A percentile compares a stretch with the other conserved stretches of the same genome.
phyloP scores from a whole-genome alignment of 2,113 vertebrate genomes.

The Melanerpes formicivorus region DNA sequence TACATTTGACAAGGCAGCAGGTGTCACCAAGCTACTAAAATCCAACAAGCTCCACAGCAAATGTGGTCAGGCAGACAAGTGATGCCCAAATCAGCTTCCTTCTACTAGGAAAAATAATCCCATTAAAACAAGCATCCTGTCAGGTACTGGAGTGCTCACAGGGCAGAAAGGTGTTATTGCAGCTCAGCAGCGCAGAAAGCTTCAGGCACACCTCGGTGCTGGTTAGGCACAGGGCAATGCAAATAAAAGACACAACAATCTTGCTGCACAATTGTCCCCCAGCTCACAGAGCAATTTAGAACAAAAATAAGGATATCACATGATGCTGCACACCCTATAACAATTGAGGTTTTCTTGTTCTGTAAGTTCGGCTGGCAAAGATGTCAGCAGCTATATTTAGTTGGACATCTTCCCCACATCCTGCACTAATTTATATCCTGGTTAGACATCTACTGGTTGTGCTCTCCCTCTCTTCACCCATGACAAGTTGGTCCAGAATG shows the following conservation, averaged over 20 bases:
- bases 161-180: background rate
- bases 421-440: background rate
- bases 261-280: background rate
- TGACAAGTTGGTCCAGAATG: background rate
- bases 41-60: background rate
- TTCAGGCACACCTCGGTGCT: background rate
- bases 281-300: background rate
- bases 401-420: background rate
- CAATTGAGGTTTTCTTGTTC: background rate
- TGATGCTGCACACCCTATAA: background rate
- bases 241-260: slow-evolving; percentile 17
- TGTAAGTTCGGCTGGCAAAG: too few species aligned
- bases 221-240: slow-evolving; percentile 19
- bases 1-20: background rate
- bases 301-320: slow-evolving; percentile 18
- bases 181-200: background rate
- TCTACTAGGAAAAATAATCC: background rate
- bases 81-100: background rate
- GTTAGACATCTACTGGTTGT: background rate
- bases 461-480: background rate
- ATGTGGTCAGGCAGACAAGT: rapidly evolving
- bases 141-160: background rate
- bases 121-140: background rate
- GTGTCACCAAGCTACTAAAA: background rate
- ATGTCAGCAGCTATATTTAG: background rate